phyloP scores from a whole-genome alignment of 1,140 invertebrate species.

The Chymomyza costata region DNA sequence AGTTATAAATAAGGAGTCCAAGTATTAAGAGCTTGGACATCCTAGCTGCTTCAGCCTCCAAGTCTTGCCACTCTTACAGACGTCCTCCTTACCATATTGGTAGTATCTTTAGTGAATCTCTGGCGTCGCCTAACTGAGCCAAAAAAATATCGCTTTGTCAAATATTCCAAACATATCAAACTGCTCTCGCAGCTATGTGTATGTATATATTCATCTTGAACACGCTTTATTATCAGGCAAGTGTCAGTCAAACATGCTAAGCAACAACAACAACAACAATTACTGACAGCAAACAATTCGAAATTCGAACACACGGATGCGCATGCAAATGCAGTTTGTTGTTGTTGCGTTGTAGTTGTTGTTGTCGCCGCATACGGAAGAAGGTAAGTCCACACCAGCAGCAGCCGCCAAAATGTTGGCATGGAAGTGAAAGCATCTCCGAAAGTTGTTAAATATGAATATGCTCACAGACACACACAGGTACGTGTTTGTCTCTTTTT shows the following conservation, averaged over 20 bases:
- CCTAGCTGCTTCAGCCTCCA: too few species aligned
- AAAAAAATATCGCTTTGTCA: too few species aligned
- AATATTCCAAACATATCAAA: slow-evolving; percentile 24
- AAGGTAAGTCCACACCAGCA: slow-evolving; percentile 19
- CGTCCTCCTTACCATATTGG: too few species aligned
- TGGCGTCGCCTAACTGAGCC: too few species aligned
- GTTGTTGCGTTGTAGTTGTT: slow-evolving; percentile 6
- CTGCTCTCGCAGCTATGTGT: slow-evolving; percentile 3
- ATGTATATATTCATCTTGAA: slow-evolving; percentile 3
- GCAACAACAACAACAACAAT: not conserved
- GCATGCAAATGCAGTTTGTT: slow-evolving; percentile 23
- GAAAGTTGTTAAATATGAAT: slow-evolving; percentile 61
- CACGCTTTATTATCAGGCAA: slow-evolving; percentile 19
- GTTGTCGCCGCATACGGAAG: slow-evolving; percentile 24
- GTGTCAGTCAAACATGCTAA: slow-evolving; percentile 10
- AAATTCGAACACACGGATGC: not conserved
- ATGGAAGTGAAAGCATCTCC: slow-evolving; percentile 65
- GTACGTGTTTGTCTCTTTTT: too few species aligned
- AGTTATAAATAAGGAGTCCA: too few species aligned
- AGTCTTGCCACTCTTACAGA: too few species aligned
- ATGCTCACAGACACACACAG: slow-evolving; percentile 13
- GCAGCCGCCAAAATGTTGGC: slow-evolving; percentile 51
- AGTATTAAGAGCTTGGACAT: too few species aligned
- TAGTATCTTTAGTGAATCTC: too few species aligned
- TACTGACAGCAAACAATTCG: not conserved